Evolutionary conservation across 2,888 invertebrate species (phyloP), one percentile per base, ranked within the genome.

Genomic region (Clivina fossor): DNA sequence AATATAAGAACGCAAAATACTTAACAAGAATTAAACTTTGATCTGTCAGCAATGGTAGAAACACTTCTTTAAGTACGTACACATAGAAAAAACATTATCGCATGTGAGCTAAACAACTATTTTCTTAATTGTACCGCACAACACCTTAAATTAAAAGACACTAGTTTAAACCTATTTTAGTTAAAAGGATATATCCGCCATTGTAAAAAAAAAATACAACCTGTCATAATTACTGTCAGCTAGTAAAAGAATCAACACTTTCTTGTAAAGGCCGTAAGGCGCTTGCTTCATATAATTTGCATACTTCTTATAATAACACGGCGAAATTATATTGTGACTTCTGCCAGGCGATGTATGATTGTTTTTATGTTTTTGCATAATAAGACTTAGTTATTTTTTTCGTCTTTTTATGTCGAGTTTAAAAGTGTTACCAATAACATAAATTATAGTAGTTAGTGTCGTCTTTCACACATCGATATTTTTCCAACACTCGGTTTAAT

Each of bases 381-480:
- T 1, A 32, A 32, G 18, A 15, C n/a, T n/a, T n/a, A n/a, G 8
- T 13, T 13, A 44, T 44, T 44, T 44, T 44, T 44, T 24, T 13
- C 20, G 7, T n/a, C 40, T 20, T n/a, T n/a, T n/a, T n/a, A n/a
- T n/a, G n/a, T n/a, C n/a, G n/a, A n/a, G n/a, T n/a, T n/a, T n/a
- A n/a, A n/a, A n/a, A n/a, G n/a, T n/a, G n/a, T n/a, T n/a, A n/a
- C n/a, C 18, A 44, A 19, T 19, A 35, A 44, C 37, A 53, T 44
- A 44, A 53, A 53, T 53, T 53, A 53, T 44, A 53, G 53, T 53
- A 44, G 53, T 53, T 53, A 53, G 13, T 53, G 53, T 53, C 53
- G 37, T 44, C 44, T 44, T 53, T 53, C 53, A 53, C 53, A 41
- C 53, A 41, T 53, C 26, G 43, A 43, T 37, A 44, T 53, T 53